Conservation (phyloP, 2,113 vertebrate species). For the Chascanopsetta lugubris region DNA sequence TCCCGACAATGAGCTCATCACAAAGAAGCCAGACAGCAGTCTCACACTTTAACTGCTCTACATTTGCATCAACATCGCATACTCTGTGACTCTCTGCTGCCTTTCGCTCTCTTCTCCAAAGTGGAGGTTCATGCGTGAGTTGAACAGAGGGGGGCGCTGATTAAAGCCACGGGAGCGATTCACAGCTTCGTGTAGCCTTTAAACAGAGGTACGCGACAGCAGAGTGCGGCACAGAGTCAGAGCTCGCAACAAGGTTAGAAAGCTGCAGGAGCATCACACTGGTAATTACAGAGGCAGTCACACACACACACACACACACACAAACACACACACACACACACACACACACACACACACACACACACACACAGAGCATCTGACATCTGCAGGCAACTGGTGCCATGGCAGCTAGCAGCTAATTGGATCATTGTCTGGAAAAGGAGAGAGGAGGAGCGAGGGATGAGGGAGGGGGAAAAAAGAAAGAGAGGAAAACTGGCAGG, state of each 20-base stretch:
- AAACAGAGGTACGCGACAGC: slow-evolving; percentile 33
- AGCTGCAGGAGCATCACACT: slow-evolving; percentile 54
- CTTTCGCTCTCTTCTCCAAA: slow-evolving; percentile 1
- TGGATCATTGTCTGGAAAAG: slow-evolving; percentile 78
- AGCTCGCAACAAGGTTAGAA: slow-evolving; percentile 54
- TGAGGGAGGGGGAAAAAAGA: slow-evolving; percentile 40
- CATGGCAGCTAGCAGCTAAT: slow-evolving; percentile 78
- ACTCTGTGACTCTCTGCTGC: slow-evolving; percentile 1
- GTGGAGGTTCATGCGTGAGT: slow-evolving; percentile 20
- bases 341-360: slow-evolving; percentile 29
- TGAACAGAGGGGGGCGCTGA: neutral
- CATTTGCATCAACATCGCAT: neutral
- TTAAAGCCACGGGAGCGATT: slow-evolving; percentile 28
- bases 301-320: slow-evolving; percentile 35
- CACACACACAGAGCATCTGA: slow-evolving; percentile 37
- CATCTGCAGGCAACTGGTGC: slow-evolving; percentile 75
- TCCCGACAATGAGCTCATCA: neutral
- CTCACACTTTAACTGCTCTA: neutral
- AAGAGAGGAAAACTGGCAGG: slow-evolving; percentile 45
- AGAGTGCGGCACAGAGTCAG: slow-evolving; percentile 38
- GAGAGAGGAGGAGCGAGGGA: slow-evolving; percentile 67
- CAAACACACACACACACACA: slow-evolving; percentile 24
- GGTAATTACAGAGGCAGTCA: slow-evolving; percentile 52
- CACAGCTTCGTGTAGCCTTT: slow-evolving; percentile 33
- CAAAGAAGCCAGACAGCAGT: too few species aligned